A percentile compares a stretch with the other conserved stretches of the same genome.
Evolutionary conservation across 2,797 vertebrate genomes (phyloP).

Genomic region (Sorex maritimensis): DNA sequence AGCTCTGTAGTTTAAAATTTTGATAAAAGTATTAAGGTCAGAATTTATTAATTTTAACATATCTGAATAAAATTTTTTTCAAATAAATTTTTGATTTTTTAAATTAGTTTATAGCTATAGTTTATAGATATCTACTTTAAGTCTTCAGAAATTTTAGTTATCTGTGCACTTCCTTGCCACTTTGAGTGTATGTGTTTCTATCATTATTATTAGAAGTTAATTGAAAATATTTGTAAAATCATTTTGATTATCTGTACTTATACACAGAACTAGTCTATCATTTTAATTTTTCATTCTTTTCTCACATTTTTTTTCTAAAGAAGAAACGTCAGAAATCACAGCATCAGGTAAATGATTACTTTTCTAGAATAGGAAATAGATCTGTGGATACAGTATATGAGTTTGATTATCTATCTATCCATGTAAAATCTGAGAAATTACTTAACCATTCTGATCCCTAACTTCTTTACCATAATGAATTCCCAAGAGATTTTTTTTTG

Average conservation of each 20-base stretch:
- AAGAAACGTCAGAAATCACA: slow-evolving; percentile 80
- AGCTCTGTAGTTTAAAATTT: neutral
- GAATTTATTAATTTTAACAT: neutral
- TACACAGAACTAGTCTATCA: neutral
- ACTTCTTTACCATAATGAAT: slow-evolving; percentile 21
- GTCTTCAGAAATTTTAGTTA: slow-evolving; percentile 42
- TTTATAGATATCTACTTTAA: neutral
- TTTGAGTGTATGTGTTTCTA: slow-evolving; percentile 1
- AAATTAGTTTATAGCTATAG: neutral
- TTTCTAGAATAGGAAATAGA: neutral
- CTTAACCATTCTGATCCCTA: neutral
- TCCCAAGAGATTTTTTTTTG: neutral
- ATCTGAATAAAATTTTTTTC: neutral
- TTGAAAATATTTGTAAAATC: neutral
- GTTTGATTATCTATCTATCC: neutral
- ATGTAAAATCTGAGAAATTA: neutral
- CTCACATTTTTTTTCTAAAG: slow-evolving; percentile 72
- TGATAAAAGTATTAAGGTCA: neutral
- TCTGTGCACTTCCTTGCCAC: neutral
- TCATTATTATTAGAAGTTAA: slow-evolving; percentile 6
- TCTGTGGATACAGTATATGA: neutral
- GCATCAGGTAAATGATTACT: slow-evolving; percentile 85
- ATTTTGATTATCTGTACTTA: neutral
- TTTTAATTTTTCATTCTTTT: neutral
- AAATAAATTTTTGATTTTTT: neutral